Evolutionary conservation across 2,113 vertebrate genomes (phyloP).

Genomic region (Vireo altiloquus): DNA sequence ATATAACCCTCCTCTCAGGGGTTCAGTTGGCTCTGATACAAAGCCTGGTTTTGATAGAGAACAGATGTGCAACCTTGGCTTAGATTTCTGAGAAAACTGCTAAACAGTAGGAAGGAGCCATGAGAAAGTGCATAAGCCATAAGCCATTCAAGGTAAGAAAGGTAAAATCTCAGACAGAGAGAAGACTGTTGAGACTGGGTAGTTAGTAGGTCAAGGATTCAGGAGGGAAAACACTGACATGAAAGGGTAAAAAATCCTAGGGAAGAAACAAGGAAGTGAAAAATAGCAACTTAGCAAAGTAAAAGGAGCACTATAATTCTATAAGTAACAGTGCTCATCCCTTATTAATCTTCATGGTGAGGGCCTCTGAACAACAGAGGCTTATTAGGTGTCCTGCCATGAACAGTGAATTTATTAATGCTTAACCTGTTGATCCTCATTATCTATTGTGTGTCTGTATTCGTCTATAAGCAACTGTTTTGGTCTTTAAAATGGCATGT

Average conservation of each 20-base stretch:
- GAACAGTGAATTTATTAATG: not conserved
- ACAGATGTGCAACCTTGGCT: not conserved
- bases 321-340: not conserved
- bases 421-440: not conserved
- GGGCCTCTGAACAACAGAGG: not conserved
- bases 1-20: not conserved
- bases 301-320: not conserved
- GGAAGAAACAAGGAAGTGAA: not conserved
- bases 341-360: not conserved
- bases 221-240: not conserved
- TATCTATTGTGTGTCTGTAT: not conserved
- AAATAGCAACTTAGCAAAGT: not conserved
- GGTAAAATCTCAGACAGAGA: not conserved
- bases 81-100: not conserved
- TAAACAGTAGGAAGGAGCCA: not conserved
- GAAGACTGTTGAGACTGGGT: not conserved
- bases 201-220: not conserved
- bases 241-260: not conserved
- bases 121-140: not conserved
- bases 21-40: not conserved
- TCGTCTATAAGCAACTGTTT: not conserved
- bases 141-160: not conserved
- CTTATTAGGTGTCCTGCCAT: not conserved
- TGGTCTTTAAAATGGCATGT: not conserved
- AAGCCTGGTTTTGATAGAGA: not conserved